phyloP scores from a whole-genome alignment of 1,140 invertebrate species.

The Copidosoma floridanum region DNA sequence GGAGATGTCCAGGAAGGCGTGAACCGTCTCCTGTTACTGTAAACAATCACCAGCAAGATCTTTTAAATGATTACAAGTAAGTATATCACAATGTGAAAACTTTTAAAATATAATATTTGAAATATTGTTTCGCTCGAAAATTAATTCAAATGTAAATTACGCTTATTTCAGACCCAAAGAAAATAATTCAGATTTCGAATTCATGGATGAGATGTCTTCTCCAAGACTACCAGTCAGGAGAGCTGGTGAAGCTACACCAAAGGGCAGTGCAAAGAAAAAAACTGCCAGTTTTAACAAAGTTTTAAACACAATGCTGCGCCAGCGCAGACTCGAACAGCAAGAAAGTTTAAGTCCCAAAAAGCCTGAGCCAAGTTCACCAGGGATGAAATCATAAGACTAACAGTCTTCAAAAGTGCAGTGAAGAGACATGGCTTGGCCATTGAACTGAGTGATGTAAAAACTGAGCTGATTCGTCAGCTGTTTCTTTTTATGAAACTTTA shows the following conservation, averaged over 20 bases:
- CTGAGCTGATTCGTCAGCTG: neutral
- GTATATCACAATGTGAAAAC: neutral
- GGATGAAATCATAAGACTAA: slow-evolving; percentile 41
- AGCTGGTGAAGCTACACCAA: slow-evolving; percentile 63
- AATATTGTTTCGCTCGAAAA: neutral
- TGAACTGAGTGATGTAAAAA: slow-evolving; percentile 1
- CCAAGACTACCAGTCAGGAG: slow-evolving; percentile 64
- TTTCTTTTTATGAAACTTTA: slow-evolving; percentile 20
- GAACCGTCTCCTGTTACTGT: slow-evolving; percentile 58
- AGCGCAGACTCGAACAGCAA: slow-evolving; percentile 64
- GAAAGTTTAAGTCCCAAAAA: slow-evolving; percentile 51
- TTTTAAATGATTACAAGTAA: slow-evolving; percentile 50
- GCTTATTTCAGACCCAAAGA: slow-evolving; percentile 55
- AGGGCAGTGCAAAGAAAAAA: slow-evolving; percentile 74
- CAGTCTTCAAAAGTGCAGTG: neutral
- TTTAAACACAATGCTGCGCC: slow-evolving; percentile 70
- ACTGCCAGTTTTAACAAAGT: slow-evolving; percentile 74
- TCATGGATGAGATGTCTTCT: slow-evolving; percentile 71
- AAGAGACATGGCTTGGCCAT: neutral
- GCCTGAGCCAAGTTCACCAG: slow-evolving; percentile 43
- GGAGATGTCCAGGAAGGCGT: slow-evolving; percentile 65
- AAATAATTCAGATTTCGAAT: slow-evolving; percentile 69
- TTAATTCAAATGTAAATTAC: neutral
- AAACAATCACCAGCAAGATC: slow-evolving; percentile 47
- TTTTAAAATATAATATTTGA: slow-evolving; percentile 1